phyloP scores from a whole-genome alignment of 2,797 vertebrate species.

The Acipenser ruthenus region DNA sequence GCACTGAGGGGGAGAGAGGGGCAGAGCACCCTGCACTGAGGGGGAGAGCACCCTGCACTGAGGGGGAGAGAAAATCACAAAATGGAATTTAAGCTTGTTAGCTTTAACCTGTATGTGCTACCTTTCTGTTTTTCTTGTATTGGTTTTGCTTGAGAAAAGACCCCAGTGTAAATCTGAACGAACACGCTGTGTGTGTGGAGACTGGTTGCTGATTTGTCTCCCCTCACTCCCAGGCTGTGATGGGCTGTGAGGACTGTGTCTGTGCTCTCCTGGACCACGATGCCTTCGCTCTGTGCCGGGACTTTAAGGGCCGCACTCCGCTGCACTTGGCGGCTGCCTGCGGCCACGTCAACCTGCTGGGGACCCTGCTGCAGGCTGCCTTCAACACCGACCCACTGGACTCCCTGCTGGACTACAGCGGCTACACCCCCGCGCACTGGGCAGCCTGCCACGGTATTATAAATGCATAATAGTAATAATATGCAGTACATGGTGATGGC shows the following conservation, averaged over 20 bases:
- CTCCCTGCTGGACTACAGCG: constrained; percentile 84
- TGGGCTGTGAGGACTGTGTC: constrained; percentile 85
- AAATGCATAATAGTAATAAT: too few species aligned
- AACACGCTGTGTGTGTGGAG: too few species aligned
- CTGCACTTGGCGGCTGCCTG: constrained; percentile 89
- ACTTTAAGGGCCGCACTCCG: constrained; percentile 82
- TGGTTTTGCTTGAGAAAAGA: too few species aligned
- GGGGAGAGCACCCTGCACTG: background rate
- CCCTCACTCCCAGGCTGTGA: constrained; percentile 63
- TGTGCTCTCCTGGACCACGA: constrained; percentile 86
- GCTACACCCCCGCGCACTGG: constrained; percentile 94
- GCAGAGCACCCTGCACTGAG: too few species aligned
- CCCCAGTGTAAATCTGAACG: too few species aligned
- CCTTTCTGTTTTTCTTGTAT: constrained; percentile 1
- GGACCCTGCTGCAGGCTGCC: constrained; percentile 75
- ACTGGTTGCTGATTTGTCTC: background rate
- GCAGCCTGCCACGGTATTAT: constrained; percentile 94
- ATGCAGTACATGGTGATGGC: too few species aligned
- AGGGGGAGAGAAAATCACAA: constrained; percentile 22
- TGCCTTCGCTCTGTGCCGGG: constrained; percentile 83
- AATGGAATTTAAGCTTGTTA: too few species aligned
- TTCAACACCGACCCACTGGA: constrained; percentile 78
- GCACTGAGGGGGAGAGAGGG: constrained; percentile 76
- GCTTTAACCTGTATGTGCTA: too few species aligned
- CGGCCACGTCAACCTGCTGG: constrained; percentile 75